Evolutionary conservation across 2,888 invertebrate genomes (phyloP), one percentile per base, ranked within the genome.

Genomic region (Acrocyrtus sp.): DNA sequence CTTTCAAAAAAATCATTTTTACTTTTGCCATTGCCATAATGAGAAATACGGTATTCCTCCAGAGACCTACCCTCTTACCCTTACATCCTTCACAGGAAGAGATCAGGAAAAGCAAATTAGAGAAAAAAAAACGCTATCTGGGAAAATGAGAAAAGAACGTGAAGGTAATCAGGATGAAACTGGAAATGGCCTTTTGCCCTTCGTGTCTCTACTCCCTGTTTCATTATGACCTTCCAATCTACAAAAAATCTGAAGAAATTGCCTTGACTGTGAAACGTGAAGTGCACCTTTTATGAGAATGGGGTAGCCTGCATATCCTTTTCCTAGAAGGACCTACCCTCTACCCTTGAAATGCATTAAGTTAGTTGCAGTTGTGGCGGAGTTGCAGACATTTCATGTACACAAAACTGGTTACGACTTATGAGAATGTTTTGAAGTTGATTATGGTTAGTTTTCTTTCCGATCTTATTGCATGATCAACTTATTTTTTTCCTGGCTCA

Each of bases 391-490:
- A 26, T 29, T 27, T 26, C n/a, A 53, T 22, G 6, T 22, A 5
- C 21, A 50, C 8, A 21, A 22, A 22, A 10, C 50, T 5, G 50
- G 24, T 4, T 22, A 22, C 21, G n/a, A 8, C 5, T 45, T 2
- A 29, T 19, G n/a, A 60, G 51, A 60, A 53, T 45, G 50, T 50
- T 61, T 69, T 61, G 60, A 47, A 34, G 54, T 6, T 69, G 54
- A 69, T 67, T 60, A 43, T 5, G n/a, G 5, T 17, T 45, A 6
- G 47, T 6, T 39, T 39, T 26, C 58, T 24, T 24, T 43, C 58
- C 29, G 54, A 69, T 69, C 69, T 53, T n/a, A n/a, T n/a, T 57
- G 56, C 47, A 61, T 24, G 34, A 53, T 45, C 60, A 51, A n/a
- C n/a, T n/a, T n/a, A n/a, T n/a, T n/a, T n/a, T 22, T 68, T 60